Conservation (phyloP, 2,113 vertebrate genomes). For the Plectropomus leopardus region DNA sequence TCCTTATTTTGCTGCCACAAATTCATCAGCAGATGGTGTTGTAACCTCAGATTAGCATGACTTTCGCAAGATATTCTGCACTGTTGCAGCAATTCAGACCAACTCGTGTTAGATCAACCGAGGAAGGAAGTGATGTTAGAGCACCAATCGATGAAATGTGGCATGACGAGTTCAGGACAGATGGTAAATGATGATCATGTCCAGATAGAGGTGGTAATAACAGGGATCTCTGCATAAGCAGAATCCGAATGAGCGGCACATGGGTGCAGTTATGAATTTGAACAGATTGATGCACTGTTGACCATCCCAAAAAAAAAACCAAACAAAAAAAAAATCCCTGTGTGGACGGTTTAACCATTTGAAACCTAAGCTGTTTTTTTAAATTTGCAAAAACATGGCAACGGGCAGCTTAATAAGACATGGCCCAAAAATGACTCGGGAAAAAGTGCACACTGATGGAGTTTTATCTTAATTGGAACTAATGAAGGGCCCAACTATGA, state of each 20-base stretch:
- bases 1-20: not conserved
- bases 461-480: not conserved
- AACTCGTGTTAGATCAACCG: not conserved
- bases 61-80: not conserved
- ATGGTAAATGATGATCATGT: slow-evolving; percentile 14
- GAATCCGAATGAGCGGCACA: slow-evolving; percentile 23
- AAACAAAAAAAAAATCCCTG: too few species aligned
- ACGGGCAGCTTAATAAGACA: too few species aligned
- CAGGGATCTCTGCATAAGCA: slow-evolving; percentile 12
- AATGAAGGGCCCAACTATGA: too few species aligned
- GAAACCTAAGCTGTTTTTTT: too few species aligned
- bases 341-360: not conserved
- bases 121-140: not conserved
- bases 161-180: not conserved
- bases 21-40: slow-evolving; percentile 41
- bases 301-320: slow-evolving; percentile 1
- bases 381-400: too few species aligned
- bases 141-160: fast-evolving
- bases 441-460: too few species aligned
- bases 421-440: too few species aligned
- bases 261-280: slow-evolving; percentile 20
- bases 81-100: slow-evolving; percentile 11
- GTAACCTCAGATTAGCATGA: not conserved
- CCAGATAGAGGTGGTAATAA: slow-evolving; percentile 16
- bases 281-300: slow-evolving; percentile 8